phyloP scores from a whole-genome alignment of 2,888 invertebrate genomes.

The Terebella lapidaria region DNA sequence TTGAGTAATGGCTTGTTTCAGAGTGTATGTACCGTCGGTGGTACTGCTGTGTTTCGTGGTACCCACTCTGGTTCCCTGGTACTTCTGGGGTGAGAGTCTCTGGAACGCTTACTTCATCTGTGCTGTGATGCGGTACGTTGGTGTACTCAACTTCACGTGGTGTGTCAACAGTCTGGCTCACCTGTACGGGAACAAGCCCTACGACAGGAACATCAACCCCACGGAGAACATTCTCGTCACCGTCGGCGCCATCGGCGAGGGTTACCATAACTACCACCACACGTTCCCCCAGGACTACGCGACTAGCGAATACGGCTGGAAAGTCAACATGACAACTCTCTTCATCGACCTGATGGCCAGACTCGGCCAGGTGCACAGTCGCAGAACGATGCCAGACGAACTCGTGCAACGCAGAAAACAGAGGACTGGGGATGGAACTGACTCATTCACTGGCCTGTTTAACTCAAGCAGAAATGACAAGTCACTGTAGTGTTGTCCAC shows the following conservation, averaged over 20 bases:
- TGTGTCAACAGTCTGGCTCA: conserved; percentile 93
- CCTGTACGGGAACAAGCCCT: conserved; percentile 86
- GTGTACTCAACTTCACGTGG: conserved; percentile 85
- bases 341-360: conserved; percentile 77
- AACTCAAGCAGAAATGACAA: not conserved
- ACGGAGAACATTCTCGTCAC: conserved; percentile 72
- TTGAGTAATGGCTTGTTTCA: conserved; percentile 54
- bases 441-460: conserved; percentile 13
- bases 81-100: conserved; percentile 77
- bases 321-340: conserved; percentile 67
- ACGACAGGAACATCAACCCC: conserved; percentile 76
- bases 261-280: conserved; percentile 93
- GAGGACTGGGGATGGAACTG: conserved; percentile 60
- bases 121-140: conserved; percentile 72
- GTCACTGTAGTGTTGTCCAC: not conserved
- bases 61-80: conserved; percentile 75
- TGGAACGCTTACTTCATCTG: conserved; percentile 78
- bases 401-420: conserved; percentile 67
- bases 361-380: conserved; percentile 75
- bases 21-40: conserved; percentile 72
- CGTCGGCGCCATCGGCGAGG: conserved; percentile 54
- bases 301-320: conserved; percentile 73
- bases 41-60: conserved; percentile 73
- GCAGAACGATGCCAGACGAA: conserved; percentile 69
- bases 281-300: conserved; percentile 91